phyloP scores from a whole-genome alignment of 2,888 invertebrate genomes.

The Andrena flavipes region DNA sequence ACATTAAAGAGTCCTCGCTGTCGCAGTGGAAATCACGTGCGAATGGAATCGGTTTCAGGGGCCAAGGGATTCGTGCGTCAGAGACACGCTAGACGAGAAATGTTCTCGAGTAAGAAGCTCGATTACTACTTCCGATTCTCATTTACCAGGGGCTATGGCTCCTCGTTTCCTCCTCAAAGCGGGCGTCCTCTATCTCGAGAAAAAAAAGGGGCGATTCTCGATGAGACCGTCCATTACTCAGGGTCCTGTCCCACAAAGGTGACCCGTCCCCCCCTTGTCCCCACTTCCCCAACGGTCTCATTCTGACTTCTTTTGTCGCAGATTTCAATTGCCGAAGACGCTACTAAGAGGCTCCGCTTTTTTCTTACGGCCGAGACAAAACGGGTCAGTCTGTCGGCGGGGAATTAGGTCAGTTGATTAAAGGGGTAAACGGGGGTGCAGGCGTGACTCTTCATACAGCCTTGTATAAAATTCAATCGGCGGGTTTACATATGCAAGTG shows the following conservation, averaged over 20 bases:
- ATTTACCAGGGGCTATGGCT: conserved; percentile 3
- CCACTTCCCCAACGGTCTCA: conserved; percentile 38
- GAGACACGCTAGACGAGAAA: neutral
- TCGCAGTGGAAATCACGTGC: neutral
- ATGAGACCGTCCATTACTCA: conserved; percentile 57
- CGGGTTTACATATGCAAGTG: conserved; percentile 16
- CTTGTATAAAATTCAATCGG: conserved; percentile 18
- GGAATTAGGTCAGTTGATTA: conserved; percentile 67
- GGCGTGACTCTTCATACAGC: conserved; percentile 1
- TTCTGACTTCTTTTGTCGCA: conserved; percentile 64
- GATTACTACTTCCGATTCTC: conserved; percentile 39
- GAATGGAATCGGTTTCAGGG: neutral
- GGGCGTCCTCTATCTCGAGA: neutral
- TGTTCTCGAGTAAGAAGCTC: neutral
- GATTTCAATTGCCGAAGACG: conserved; percentile 69
- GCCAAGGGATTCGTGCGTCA: neutral
- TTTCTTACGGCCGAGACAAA: conserved; percentile 37
- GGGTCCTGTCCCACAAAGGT: conserved; percentile 58
- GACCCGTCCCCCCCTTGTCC: conserved; percentile 19
- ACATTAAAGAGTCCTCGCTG: conserved; percentile 9
- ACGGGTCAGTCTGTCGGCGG: conserved; percentile 21
- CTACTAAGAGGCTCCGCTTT: conserved; percentile 42
- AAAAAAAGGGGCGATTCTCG: conserved; percentile 40
- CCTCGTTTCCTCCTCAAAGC: conserved; percentile 40
- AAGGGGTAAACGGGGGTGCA: neutral